Base-by-base conservation (phyloP, 2,888 invertebrate species). In the Acanthopleura granulata region DNA sequence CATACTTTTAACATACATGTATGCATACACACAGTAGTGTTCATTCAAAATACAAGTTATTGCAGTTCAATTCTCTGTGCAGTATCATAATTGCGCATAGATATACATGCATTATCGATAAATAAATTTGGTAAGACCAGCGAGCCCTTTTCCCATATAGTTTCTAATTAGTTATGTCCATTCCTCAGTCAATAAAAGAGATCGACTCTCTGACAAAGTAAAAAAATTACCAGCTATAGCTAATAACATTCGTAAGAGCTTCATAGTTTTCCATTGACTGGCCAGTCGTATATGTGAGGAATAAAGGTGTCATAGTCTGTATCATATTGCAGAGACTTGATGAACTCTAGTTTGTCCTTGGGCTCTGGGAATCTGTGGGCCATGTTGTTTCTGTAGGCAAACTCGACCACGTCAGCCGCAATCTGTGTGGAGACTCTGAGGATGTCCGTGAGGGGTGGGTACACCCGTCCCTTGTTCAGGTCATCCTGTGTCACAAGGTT, bases 391-490 rank as follows among this genome's bases (percentile, higher is more conserved):
- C 93, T 91, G 90, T 96, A 99, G 0, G 96, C 95, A 89, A 95
- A 95, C 75, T 96, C 94, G 72, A 95, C 94, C 75, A 98, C 91
- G 87, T 93, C 93, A 61, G 93, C 93, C 29, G 97, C 98, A 85
- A 99, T 97, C 88, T 94, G 93, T 74, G 97, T 91, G 0, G 98
- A 98, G 88, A 97, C 96, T 78, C 95, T 93, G 84, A 95, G 94
- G 82, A 99, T 97, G 78, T 93, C 92, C 62, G 93, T 92, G 18
- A 99, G 92, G 0, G 97, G 97, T 27, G 99, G 99, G 91, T 98
- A 99, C 74, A 99, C 92, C 81, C 97, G 94, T 76, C 98, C 98
- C 74, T 93, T 93, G 0, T 93, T 93, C 85, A 99, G 91, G 91
- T 98, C 95, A 0, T 93, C 93, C 72, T 96, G 93, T 0, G 94